Evolutionary conservation across 64 coral and sea anemone genomes (phyloP), one percentile per base, ranked within the genome.

Genomic region (Platygyra sinensis): DNA sequence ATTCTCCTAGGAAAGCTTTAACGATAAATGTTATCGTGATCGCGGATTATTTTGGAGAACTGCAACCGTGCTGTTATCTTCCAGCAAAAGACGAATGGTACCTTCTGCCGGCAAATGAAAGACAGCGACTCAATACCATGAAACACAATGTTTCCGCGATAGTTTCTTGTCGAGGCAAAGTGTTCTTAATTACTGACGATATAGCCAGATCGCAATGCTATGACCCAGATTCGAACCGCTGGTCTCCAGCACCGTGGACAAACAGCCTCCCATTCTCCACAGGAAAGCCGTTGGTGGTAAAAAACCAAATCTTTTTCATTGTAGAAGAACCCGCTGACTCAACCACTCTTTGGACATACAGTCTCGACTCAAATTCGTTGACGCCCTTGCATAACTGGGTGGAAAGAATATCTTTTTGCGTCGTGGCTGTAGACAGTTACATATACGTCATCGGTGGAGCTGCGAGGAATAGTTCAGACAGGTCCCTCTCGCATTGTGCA

Each of bases 261-360:
- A 42, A 29, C 13, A 14, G 42, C 13, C 32, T 16, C 62, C 24
- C 17, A 17, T 20, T 19, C 19, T 12, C 30, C 31, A 30, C 51
- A 25, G 75, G 38, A 39, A 39, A 39, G 38, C 38, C 63, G 16
- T 33, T 77, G 8, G 32, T 90, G 14, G 73, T 79, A 15, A 25
- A 67, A n/a, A 64, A 79, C 65, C 31, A 65, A 79, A 77, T 59
- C 30, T 76, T 17, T 76, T 76, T 30, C 62, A 67, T 76, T 71
- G 55, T 50, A 32, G 59, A 57, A 62, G 33, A 72, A 28, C n/a
- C n/a, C n/a, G 19, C 33, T 52, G 16, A 46, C 52, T 73, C 57
- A 22, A 64, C 1, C 86, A 30, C 1, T 51, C 75, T 28, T 76
- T 72, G 19, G 73, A 59, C 25, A 73, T 76, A 1, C 86, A 72